Evolutionary conservation across 2,797 vertebrate genomes (phyloP), one percentile per base, ranked within the genome.

Genomic region (Thalassophryne amazonica): DNA sequence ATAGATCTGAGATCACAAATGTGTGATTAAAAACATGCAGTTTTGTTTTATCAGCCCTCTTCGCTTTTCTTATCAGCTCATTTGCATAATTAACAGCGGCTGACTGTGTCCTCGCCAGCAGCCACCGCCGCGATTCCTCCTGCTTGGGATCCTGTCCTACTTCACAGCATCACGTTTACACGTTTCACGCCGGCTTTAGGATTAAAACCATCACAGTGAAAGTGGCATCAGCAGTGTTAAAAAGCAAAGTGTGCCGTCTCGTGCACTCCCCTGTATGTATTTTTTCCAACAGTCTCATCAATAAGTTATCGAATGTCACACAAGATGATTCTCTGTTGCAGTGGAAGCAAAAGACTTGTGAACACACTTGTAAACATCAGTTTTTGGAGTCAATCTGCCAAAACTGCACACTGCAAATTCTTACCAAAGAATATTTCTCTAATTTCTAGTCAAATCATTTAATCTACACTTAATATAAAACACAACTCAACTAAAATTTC

Each of bases 41-140:
- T 76, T 83, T 83, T 74, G 72, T 86, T 81, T 86, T 58, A 86
- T 81, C 73, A 58, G 62, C 47, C 56, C 59, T 74, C 66, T 60
- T 42, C 19, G 47, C 65, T 66, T 80, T 68, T 62, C 69, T 83
- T 84, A 84, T 88, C 86, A 50, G 53, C 73, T 76, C 55, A 75
- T 84, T 88, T 86, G 73, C 79, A 84, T 88, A 85, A 88, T 86
- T 83, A 86, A 64, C 73, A 30, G 51, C 21, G 63, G 62, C 75
- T 73, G 73, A 62, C 32, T 40, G 24, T 6, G 48, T 74, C 71
- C 64, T 81, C 21, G 1, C 21, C 0, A 63, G 43, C 33, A 27
- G 48, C 59, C 16, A 53, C 37, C 50, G 28, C 36, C 48, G 54
- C 56, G 46, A 75, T 63, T 73, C 56, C 34, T 55, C n/a, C 69